These are phyloP conservation scores for Ditylenchus weischeri DNA, from an alignment of 2,888 invertebrate genomes.

Conservation along the genomic window DNA sequence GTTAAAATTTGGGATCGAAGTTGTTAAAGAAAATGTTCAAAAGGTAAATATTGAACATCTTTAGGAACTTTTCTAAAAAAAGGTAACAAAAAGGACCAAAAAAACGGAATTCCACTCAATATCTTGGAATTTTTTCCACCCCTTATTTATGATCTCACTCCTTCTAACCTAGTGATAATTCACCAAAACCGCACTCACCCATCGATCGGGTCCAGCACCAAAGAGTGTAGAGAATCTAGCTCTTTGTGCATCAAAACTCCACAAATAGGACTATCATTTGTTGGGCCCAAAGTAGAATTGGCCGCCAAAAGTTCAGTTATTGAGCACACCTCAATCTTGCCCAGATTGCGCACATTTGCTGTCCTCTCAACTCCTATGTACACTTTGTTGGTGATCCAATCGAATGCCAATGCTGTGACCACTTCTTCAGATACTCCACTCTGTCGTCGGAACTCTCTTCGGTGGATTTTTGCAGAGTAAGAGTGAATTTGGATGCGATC, in stretches of 20 bases:
- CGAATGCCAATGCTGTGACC: slow-evolving; percentile 33
- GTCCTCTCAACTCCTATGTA: slow-evolving; percentile 34
- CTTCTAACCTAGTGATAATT: not conserved
- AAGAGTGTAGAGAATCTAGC: slow-evolving; percentile 36
- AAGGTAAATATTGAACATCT: too few relatives aligned
- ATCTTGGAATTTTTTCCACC: too few relatives aligned
- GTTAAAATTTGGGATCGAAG: too few relatives aligned
- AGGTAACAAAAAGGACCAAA: too few relatives aligned
- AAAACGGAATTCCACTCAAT: too few relatives aligned
- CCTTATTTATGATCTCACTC: too few relatives aligned
- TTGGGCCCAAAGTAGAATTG: not conserved
- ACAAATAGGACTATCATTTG: slow-evolving; percentile 18
- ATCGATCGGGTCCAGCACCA: slow-evolving; percentile 39
- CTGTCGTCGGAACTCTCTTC: slow-evolving; percentile 15
- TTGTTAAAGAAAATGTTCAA: too few relatives aligned
- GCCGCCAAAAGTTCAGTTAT: not conserved
- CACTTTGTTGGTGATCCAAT: slow-evolving; percentile 35
- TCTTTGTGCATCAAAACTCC: slow-evolving; percentile 24
- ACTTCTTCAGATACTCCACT: slow-evolving; percentile 28
- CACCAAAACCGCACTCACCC: slow-evolving; percentile 27
- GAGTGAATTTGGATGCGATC: slow-evolving; percentile 21
- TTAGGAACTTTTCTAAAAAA: too few relatives aligned
- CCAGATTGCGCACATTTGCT: slow-evolving; percentile 21
- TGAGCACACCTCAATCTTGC: slow-evolving; percentile 34
- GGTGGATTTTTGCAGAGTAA: not conserved